Percentiles rank a stretch among this genome's conserved stretches.
Conservation (phyloP, 2,888 invertebrate species). For the Caenorhabditis sp. region DNA sequence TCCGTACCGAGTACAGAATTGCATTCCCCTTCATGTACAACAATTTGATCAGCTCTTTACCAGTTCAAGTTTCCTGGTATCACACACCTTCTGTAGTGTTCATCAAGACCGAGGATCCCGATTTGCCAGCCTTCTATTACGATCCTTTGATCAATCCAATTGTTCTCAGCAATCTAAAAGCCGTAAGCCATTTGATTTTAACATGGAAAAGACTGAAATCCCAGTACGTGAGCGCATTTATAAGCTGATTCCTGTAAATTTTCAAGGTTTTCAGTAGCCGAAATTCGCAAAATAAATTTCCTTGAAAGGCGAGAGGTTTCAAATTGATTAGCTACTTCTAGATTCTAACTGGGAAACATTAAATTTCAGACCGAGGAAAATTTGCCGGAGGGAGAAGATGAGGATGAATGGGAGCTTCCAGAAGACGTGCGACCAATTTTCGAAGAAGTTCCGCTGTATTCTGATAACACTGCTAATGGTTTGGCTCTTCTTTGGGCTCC, state of each 20-base stretch:
- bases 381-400: conserved; percentile 89
- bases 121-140: conserved; percentile 99
- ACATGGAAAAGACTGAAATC: neutral
- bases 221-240: conserved; percentile 25
- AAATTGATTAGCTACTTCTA: conserved; percentile 28
- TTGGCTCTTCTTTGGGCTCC: conserved; percentile 88
- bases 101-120: conserved; percentile 99
- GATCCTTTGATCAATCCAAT: conserved; percentile 99
- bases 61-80: conserved; percentile 99
- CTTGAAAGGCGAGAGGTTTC: conserved; percentile 62
- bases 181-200: conserved; percentile 74
- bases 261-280: conserved; percentile 55
- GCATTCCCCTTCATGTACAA: conserved; percentile 99
- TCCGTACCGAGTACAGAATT: conserved; percentile 98
- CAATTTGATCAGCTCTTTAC: conserved; percentile 89
- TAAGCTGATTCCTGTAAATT: conserved; percentile 45
- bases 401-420: conserved; percentile 94
- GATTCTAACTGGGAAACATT: no score
- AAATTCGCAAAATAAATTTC: conserved; percentile 61
- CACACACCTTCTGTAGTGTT: conserved; percentile 99
- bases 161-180: conserved; percentile 91
- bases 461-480: conserved; percentile 98
- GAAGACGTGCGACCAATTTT: conserved; percentile 94
- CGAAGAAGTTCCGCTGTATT: conserved; percentile 91
- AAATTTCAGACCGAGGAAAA: conserved; percentile 87